Evolutionary conservation across 1,140 invertebrate species (phyloP).

Genomic region (Lordiphosa collinella): DNA sequence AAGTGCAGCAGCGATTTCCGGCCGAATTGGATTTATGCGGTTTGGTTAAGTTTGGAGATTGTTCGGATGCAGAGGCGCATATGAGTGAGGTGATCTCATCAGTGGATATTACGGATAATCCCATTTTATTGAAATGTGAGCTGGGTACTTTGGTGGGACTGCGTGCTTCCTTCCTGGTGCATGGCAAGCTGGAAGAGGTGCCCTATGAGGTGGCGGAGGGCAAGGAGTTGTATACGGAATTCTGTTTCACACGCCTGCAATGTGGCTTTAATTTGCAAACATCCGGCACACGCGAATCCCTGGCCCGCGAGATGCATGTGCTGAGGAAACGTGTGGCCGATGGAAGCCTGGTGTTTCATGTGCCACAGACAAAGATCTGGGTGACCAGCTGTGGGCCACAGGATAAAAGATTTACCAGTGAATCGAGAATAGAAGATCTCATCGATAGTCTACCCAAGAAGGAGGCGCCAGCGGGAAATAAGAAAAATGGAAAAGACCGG

Average conservation of each 20-base stretch:
- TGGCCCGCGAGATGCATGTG: slow-evolving; percentile 81
- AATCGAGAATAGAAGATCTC: slow-evolving; percentile 55
- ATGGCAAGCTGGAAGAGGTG: slow-evolving; percentile 85
- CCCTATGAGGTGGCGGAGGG: slow-evolving; percentile 83
- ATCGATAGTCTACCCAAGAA: slow-evolving; percentile 40
- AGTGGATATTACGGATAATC: slow-evolving; percentile 88
- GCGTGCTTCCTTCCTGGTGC: slow-evolving; percentile 84
- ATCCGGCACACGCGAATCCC: slow-evolving; percentile 81
- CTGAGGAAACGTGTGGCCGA: slow-evolving; percentile 82
- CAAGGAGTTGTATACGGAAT: slow-evolving; percentile 84
- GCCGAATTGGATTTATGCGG: slow-evolving; percentile 88
- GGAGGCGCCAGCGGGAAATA: slow-evolving; percentile 19
- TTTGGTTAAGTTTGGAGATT: slow-evolving; percentile 83
- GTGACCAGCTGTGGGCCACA: slow-evolving; percentile 58
- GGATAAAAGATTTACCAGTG: slow-evolving; percentile 40
- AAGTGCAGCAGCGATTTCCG: slow-evolving; percentile 85
- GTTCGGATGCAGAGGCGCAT: slow-evolving; percentile 80
- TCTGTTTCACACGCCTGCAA: slow-evolving; percentile 84
- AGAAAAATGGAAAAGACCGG: slow-evolving; percentile 35
- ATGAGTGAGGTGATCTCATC: slow-evolving; percentile 85
- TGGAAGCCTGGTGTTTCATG: slow-evolving; percentile 69
- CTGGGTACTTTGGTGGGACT: slow-evolving; percentile 81
- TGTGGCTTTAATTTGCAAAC: slow-evolving; percentile 82
- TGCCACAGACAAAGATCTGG: slow-evolving; percentile 60
- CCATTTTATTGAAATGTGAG: slow-evolving; percentile 84